Evolutionary conservation across 2,888 invertebrate species (phyloP), one percentile per base, ranked within the genome.

Genomic region (Deilephila elpenor): DNA sequence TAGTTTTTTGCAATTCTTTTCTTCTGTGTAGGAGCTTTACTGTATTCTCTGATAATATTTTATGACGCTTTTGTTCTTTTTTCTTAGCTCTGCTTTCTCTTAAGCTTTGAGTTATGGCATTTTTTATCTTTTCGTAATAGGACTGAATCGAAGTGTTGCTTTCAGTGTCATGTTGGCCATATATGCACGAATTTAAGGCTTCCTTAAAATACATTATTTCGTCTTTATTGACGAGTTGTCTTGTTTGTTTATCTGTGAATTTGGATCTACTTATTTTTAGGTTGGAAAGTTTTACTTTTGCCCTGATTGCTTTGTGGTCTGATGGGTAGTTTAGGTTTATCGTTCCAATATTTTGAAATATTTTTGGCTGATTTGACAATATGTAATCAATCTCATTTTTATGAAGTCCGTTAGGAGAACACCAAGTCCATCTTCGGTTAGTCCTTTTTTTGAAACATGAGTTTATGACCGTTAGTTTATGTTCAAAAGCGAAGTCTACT

Each of bases 281-380:
- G 71, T 74, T 70, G 20, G 70, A 59, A n/a, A 72, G 25, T 70
- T 37, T 51, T 34, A 79, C 62, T 64, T 75, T 77, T 44, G 78
- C 77, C 67, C 80, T 78, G 0, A 77, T 64, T 59, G 75, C 73
- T 51, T 79, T 76, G n/a, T 80, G 79, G 37, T 78, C 78, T 29
- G 79, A 78, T 8, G 75, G 73, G 70, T 73, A 79, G 59, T 74
- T 76, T 4, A 76, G 61, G 34, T 76, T 78, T n/a, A 76, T 71
- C 7, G 78, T 74, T 60, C 77, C 76, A 64, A 79, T 74, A 60
- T 79, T 77, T 75, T 76, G n/a, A 34, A 78, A 74, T 17, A 72
- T 1, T 14, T n/a, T 17, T n/a, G 75, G 74, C 20, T 62, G 34
- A 59, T 77, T 79, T 70, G 78, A 75, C 44, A 78, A 37, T 25